These are phyloP conservation scores for Alcedo quadribrachys DNA, from an alignment of 2,797 vertebrate genomes.

Conservation along the genomic window DNA sequence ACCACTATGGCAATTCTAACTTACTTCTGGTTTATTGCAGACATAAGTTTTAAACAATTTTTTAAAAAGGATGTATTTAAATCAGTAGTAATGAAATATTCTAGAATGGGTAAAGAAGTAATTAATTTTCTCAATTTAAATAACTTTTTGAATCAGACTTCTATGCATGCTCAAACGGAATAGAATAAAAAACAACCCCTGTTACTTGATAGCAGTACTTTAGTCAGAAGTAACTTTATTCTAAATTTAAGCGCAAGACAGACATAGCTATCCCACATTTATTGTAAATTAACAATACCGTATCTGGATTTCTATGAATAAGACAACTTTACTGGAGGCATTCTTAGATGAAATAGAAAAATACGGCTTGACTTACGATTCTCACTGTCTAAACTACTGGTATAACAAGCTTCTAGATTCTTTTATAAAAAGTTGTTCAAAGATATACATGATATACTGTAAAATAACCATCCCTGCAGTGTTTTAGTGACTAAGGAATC, in stretches of 20 bases:
- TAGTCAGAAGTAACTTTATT: slow-evolving; percentile 26
- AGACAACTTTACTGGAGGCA: neutral
- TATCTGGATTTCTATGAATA: neutral
- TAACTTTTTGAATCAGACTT: neutral
- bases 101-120: neutral
- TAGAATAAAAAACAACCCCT: neutral
- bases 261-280: neutral
- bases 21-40: neutral
- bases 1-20: neutral
- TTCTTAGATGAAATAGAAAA: neutral
- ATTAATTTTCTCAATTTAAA: slow-evolving; percentile 27
- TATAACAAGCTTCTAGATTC: neutral
- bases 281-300: neutral
- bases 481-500: neutral
- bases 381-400: neutral
- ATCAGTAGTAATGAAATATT: slow-evolving; percentile 6
- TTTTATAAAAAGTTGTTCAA: neutral
- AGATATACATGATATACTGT: neutral
- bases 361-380: neutral
- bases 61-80: neutral
- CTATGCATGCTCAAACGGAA: neutral
- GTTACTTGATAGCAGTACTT: slow-evolving; percentile 6
- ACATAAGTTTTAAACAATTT: neutral
- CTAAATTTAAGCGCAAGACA: slow-evolving; percentile 33
- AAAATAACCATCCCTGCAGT: neutral